Base-by-base conservation (phyloP, 2,113 vertebrate genomes). In the Gymnogyps californianus region DNA sequence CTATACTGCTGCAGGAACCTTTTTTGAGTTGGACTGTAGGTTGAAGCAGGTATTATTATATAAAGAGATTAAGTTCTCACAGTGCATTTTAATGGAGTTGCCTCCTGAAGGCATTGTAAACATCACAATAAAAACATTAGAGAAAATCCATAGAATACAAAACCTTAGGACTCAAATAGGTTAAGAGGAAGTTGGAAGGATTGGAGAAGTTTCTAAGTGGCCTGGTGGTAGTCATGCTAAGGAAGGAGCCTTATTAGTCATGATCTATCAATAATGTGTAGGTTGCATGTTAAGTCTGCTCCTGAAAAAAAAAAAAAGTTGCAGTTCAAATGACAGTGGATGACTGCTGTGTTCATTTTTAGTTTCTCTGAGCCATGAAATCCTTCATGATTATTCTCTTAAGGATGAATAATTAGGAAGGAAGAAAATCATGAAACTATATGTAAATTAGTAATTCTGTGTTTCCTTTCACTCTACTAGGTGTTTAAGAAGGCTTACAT, bases 401-500 rank as follows among this genome's bases (percentile, higher is more conserved):
- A 49, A 62, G 38, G 49, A 40, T 77, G 51, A 21, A 6, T 84
- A 47, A 55, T 78, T 74, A 44, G 69, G 42, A 72, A 79, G 40
- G 55, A 71, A 86, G 47, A 94, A 17, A 13, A 13, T 55, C 3
- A 5, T 49, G 32, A 46, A 59, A 46, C 31, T 57, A 0, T 15
- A 10, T 14, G 11, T 83, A 46, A 79, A 28, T 65, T 3, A 72
- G 4, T 55, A 38, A 76, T 8, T 69, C 8, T 92, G 3, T 54
- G 31, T 65, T 89, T 95, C 46, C n/a, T 96, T 86, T 92, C 32
- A 6, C 57, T 66, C 57, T 87, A 1, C 11, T 94, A 99, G 99
- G 99, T 99, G 52, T 99, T 99, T 89, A 99, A 99, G 96, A 99
- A 98, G 52, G 99, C 99, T 42, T 99, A 99, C 89, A 99, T 99